phyloP scores from a whole-genome alignment of 2,797 vertebrate genomes.

The Rhincodon typus region DNA sequence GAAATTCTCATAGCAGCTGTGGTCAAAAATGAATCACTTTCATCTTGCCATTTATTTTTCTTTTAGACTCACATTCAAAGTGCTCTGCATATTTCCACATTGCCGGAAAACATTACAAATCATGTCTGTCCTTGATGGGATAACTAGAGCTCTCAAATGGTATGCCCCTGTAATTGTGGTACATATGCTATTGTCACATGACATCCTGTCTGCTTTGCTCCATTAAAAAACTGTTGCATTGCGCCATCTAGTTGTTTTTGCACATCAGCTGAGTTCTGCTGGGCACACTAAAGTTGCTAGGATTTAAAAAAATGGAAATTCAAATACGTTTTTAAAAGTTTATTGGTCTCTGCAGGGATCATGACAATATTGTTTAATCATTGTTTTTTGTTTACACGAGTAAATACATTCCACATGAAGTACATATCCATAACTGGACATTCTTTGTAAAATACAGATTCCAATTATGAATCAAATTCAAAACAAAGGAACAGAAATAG shows the following conservation, averaged over 20 bases:
- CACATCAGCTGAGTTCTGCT: not conserved
- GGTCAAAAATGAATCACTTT: slow-evolving; percentile 31
- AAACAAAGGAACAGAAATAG: not conserved
- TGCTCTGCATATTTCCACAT: slow-evolving; percentile 1
- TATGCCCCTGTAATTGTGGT: not conserved
- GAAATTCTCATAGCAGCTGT: slow-evolving; percentile 31
- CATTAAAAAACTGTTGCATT: slow-evolving; percentile 3
- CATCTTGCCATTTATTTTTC: slow-evolving; percentile 35
- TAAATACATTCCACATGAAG: not conserved
- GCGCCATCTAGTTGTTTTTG: slow-evolving; percentile 6
- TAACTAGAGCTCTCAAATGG: slow-evolving; percentile 10
- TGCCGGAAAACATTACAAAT: slow-evolving; percentile 34
- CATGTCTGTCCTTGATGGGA: slow-evolving; percentile 19
- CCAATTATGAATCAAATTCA: not conserved
- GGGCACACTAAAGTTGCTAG: not conserved
- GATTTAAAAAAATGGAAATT: not conserved
- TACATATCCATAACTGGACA: not conserved
- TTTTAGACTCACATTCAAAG: slow-evolving; percentile 31
- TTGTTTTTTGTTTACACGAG: not conserved
- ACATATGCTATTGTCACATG: slow-evolving; percentile 6
- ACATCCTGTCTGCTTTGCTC: not conserved
- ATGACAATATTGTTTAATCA: not conserved
- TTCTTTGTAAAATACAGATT: not conserved
- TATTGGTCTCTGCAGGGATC: too few relatives aligned
- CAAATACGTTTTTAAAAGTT: too few relatives aligned